Evolutionary conservation across 2,113 vertebrate species (phyloP).

Genomic region (Carassius gibelio): DNA sequence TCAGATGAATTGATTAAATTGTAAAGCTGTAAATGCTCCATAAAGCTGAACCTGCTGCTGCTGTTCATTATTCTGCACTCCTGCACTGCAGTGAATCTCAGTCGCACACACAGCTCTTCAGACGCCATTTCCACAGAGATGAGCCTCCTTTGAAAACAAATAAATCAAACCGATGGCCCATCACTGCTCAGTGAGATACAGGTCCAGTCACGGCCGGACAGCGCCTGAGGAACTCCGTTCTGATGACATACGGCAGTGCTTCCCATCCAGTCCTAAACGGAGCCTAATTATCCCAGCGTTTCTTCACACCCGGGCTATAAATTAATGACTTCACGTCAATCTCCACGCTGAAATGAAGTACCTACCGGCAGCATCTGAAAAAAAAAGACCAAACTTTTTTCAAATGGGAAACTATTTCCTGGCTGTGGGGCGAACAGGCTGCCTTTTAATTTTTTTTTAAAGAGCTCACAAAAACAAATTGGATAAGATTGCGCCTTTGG

Average conservation of each 20-base stretch:
- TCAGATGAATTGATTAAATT: not conserved
- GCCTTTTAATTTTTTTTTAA: slow-evolving; percentile 15
- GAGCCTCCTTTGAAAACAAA: slow-evolving; percentile 40
- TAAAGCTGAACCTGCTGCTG: not conserved
- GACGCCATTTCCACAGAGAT: slow-evolving; percentile 1
- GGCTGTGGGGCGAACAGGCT: not conserved
- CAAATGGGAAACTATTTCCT: slow-evolving; percentile 3
- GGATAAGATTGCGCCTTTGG: slow-evolving; percentile 37
- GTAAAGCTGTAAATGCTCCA: not conserved
- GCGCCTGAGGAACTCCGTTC: slow-evolving; percentile 44
- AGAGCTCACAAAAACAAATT: slow-evolving; percentile 29
- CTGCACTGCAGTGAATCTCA: not conserved
- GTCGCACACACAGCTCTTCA: not conserved
- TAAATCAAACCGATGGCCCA: slow-evolving; percentile 50
- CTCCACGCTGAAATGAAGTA: slow-evolving; percentile 20
- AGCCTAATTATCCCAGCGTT: slow-evolving; percentile 48
- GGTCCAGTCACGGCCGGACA: slow-evolving; percentile 6
- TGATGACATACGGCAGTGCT: slow-evolving; percentile 33
- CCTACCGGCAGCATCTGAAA: slow-evolving; percentile 36
- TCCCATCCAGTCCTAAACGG: slow-evolving; percentile 25
- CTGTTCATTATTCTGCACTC: not conserved
- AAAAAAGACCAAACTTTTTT: slow-evolving; percentile 22
- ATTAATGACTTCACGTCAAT: slow-evolving; percentile 49
- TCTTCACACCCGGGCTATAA: slow-evolving; percentile 49
- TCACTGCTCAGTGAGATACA: slow-evolving; percentile 24